Conservation (phyloP, 2,888 invertebrate genomes). For the Lasioglossum zephyrum region DNA sequence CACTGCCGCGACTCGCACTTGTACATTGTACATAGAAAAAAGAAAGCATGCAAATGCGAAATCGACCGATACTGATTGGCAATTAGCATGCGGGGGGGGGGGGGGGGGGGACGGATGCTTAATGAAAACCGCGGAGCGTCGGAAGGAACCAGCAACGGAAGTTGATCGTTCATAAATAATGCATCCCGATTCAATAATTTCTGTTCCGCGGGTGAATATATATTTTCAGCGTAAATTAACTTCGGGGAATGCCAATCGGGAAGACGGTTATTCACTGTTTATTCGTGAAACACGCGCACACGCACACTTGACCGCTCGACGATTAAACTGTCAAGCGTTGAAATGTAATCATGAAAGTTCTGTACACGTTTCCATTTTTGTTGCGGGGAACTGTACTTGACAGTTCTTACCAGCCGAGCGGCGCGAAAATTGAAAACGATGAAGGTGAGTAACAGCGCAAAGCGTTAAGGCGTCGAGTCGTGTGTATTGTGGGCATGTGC, state of each 20-base stretch:
- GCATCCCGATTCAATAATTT: not conserved
- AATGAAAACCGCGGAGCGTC: not conserved
- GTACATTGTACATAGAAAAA: slow-evolving; percentile 14
- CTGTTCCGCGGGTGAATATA: not conserved
- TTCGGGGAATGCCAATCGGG: not conserved
- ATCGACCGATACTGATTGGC: slow-evolving; percentile 19
- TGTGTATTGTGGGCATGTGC: slow-evolving; percentile 48
- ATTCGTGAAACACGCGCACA: not conserved
- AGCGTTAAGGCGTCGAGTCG: slow-evolving; percentile 72
- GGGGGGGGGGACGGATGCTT: not conserved
- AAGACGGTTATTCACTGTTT: not conserved
- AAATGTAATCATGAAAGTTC: not conserved
- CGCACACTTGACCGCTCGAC: slow-evolving; percentile 9
- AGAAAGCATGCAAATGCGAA: slow-evolving; percentile 50
- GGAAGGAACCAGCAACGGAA: slow-evolving; percentile 12
- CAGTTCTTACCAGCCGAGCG: slow-evolving; percentile 45
- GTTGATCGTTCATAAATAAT: slow-evolving; percentile 15
- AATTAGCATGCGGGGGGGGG: slow-evolving; percentile 18
- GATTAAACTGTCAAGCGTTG: slow-evolving; percentile 3
- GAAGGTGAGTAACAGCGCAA: slow-evolving; percentile 72
- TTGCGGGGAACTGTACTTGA: slow-evolving; percentile 25
- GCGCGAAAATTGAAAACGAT: slow-evolving; percentile 29
- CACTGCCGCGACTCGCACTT: slow-evolving; percentile 19
- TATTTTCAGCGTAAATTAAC: slow-evolving; percentile 3
- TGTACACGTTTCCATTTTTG: not conserved